Percentiles rank a stretch among this genome's conserved stretches.
These are phyloP conservation scores for Sebastes jordani DNA, from an alignment of 2,797 vertebrate genomes.

Conservation along the genomic window DNA sequence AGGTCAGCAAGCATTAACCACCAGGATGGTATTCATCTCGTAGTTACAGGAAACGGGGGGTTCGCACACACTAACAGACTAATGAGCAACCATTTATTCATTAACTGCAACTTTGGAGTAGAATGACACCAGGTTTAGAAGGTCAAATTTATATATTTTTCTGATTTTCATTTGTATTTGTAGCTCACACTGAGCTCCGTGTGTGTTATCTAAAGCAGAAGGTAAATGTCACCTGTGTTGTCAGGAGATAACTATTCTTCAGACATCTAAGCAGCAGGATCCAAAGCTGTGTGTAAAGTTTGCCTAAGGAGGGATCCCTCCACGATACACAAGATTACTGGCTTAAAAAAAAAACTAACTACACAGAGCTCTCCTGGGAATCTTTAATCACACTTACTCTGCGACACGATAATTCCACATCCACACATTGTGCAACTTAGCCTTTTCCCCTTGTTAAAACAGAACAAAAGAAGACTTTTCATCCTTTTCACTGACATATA, in stretches of 20 bases:
- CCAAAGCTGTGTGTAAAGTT: constrained; percentile 42
- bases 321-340: constrained; percentile 20
- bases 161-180: not conserved
- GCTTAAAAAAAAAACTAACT: not conserved
- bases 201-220: not conserved
- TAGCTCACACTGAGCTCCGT: not conserved
- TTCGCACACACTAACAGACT: not conserved
- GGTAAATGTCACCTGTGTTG: constrained; percentile 25
- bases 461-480: not conserved
- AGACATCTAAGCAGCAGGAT: constrained; percentile 48
- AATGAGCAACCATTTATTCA: not conserved
- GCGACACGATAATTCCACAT: not conserved
- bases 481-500: constrained; percentile 5
- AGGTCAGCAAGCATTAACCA: constrained; percentile 71
- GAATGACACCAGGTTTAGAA: not conserved
- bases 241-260: constrained; percentile 28
- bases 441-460: not conserved
- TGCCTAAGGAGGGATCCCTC: constrained; percentile 63
- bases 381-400: not conserved
- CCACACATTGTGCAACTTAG: not conserved
- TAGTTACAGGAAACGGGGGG: not conserved
- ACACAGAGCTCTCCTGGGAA: not conserved
- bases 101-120: not conserved
- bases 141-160: not conserved
- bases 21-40: constrained; percentile 32